phyloP scores from a whole-genome alignment of 2,888 invertebrate genomes.

The Phengaris alcon region DNA sequence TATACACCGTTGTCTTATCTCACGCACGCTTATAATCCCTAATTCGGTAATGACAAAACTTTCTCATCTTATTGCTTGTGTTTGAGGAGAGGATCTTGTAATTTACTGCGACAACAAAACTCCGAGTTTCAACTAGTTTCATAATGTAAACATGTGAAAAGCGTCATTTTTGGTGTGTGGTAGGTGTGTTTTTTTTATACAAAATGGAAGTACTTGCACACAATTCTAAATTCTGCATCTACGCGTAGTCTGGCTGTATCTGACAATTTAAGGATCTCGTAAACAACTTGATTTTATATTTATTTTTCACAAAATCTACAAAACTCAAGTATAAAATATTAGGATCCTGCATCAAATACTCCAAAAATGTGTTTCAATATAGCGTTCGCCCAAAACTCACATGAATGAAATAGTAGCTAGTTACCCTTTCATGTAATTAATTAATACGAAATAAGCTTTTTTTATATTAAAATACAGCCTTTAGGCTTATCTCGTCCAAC shows the following conservation, averaged over 20 bases:
- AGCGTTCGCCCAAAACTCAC: neutral
- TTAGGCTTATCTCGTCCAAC: neutral
- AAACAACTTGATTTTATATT: too few relatives aligned
- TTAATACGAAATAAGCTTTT: constrained; percentile 2
- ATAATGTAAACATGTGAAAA: neutral
- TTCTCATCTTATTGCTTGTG: neutral
- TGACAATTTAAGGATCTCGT: too few relatives aligned
- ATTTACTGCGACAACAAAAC: constrained; percentile 1
- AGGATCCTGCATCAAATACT: too few relatives aligned
- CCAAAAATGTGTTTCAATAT: neutral
- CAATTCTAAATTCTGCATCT: too few relatives aligned
- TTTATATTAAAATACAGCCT: neutral
- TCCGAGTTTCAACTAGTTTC: neutral
- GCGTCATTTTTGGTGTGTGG: neutral
- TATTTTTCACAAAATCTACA: too few relatives aligned
- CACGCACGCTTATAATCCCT: neutral
- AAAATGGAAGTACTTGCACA: too few relatives aligned
- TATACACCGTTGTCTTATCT: neutral
- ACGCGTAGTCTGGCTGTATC: too few relatives aligned
- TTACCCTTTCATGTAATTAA: neutral
- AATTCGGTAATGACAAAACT: constrained; percentile 1
- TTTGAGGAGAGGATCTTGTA: neutral
- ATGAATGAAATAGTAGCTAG: neutral
- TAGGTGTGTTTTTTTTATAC: too few relatives aligned
- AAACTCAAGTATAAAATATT: too few relatives aligned